Evolutionary conservation across 2,888 invertebrate species (phyloP), one percentile per base, ranked within the genome.

Genomic region (Oligia latruncula): DNA sequence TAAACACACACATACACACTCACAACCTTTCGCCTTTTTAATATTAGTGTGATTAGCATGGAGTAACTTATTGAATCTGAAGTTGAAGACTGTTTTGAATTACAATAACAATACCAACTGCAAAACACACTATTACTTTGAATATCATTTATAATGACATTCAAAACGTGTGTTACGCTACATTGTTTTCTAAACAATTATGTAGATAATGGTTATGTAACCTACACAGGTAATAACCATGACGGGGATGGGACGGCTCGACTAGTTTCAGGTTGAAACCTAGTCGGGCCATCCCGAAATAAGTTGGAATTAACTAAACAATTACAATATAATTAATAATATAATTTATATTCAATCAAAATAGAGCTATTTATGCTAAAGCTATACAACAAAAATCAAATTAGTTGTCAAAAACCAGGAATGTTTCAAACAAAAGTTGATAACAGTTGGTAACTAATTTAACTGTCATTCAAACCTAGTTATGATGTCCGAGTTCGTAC

Each of bases 401-500:
- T 8, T 35, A 35, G 17, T 23, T 9, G 11, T 29, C 8, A 70
- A 20, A 35, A 46, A 43, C 35, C 17, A 64, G 13, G 15, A 64
- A 43, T 35, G 23, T 29, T 23, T 40, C 29, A 67, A 78, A 20
- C 35, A n/a, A 2, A 5, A 17, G 17, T 40, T 55, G 46, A 68
- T 35, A 49, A 49, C 8, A 58, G 13, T 40, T 1, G 20, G 5
- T 29, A 29, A 17, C 58, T 20, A 40, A 62, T 46, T 20, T 17
- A 11, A 17, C 66, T 67, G 17, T 55, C 46, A 71, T 78, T 71
- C 29, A 29, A 71, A 62, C 3, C 20, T 70, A 65, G 40, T 52
- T 20, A 17, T 20, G 58, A 55, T 35, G 40, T 55, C 6, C 20
- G 35, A 35, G 62, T 49, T 58, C 11, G 15, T 49, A 64, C 20